Evolutionary conservation across 2,113 vertebrate genomes (phyloP).

Genomic region (Hypanus sabinus): DNA sequence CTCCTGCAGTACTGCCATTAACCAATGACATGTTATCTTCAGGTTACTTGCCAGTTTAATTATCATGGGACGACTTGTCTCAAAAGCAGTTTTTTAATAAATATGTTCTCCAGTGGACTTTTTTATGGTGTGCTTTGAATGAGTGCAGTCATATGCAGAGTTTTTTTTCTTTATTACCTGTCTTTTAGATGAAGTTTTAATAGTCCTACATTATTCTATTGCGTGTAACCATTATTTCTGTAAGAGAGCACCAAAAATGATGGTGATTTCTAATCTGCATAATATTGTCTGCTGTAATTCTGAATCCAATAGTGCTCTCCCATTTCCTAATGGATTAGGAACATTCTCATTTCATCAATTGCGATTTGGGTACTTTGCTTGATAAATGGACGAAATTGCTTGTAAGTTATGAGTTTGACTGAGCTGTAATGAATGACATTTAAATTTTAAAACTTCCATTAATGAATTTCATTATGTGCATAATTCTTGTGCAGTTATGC

Average conservation of each 20-base stretch:
- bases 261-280: slow-evolving; percentile 30
- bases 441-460: slow-evolving; percentile 14
- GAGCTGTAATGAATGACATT: not conserved
- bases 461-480: slow-evolving; percentile 22
- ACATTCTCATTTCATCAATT: slow-evolving; percentile 25
- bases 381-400: slow-evolving; percentile 34
- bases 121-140: slow-evolving; percentile 13
- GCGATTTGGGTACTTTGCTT: slow-evolving; percentile 14
- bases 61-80: not conserved
- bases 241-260: not conserved
- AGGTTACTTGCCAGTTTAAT: not conserved
- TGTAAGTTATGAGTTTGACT: slow-evolving; percentile 19
- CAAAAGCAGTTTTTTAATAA: not conserved
- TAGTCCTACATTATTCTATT: slow-evolving; percentile 18
- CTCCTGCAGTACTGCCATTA: not conserved
- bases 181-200: slow-evolving; percentile 23
- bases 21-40: slow-evolving; percentile 1
- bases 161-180: slow-evolving; percentile 14
- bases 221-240: slow-evolving; percentile 23
- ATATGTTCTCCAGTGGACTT: not conserved
- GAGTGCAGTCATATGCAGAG: not conserved
- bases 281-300: slow-evolving; percentile 1
- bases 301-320: not conserved
- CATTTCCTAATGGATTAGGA: slow-evolving; percentile 19
- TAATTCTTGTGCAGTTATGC: slow-evolving; percentile 4